Percentiles rank a stretch among this genome's conserved stretches.
Conservation (phyloP, 2,113 vertebrate species). For the Merops nubicus region DNA sequence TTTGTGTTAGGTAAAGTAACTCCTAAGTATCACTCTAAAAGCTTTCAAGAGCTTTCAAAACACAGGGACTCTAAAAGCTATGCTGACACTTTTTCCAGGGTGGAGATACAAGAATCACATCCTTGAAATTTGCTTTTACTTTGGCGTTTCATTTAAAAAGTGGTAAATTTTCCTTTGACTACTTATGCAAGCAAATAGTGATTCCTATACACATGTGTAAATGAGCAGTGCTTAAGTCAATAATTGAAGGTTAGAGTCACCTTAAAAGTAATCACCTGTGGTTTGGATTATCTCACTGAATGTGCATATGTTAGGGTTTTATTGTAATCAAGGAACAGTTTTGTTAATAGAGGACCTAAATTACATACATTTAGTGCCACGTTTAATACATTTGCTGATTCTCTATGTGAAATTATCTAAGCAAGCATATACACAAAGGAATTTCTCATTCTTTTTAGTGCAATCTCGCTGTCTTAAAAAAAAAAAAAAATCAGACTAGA, state of each 20-base stretch:
- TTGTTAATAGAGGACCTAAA: not conserved
- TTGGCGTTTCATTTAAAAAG: not conserved
- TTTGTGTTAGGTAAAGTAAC: not conserved
- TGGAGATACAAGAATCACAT: not conserved
- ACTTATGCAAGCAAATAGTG: not conserved
- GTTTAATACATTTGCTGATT: not conserved
- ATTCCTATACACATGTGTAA: not conserved
- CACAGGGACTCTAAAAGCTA: not conserved
- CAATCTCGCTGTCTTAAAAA: not conserved
- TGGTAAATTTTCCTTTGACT: not conserved
- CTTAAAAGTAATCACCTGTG: not conserved
- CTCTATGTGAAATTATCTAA: not conserved
- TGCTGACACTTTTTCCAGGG: not conserved
- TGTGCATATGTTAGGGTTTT: accelerated
- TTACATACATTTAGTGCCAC: not conserved
- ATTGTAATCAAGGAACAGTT: not conserved
- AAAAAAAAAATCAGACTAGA: not conserved
- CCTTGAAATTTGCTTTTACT: not conserved
- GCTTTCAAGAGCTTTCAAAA: not conserved
- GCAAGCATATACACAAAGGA: not conserved
- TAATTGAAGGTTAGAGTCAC: not conserved
- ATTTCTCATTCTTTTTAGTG: not conserved
- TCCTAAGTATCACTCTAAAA: not conserved
- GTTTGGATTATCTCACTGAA: not conserved
- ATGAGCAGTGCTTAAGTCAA: not conserved